A percentile compares a stretch with the other conserved stretches of the same genome.
Evolutionary conservation across 2,888 invertebrate species (phyloP).

Genomic region (Philaethria dido): DNA sequence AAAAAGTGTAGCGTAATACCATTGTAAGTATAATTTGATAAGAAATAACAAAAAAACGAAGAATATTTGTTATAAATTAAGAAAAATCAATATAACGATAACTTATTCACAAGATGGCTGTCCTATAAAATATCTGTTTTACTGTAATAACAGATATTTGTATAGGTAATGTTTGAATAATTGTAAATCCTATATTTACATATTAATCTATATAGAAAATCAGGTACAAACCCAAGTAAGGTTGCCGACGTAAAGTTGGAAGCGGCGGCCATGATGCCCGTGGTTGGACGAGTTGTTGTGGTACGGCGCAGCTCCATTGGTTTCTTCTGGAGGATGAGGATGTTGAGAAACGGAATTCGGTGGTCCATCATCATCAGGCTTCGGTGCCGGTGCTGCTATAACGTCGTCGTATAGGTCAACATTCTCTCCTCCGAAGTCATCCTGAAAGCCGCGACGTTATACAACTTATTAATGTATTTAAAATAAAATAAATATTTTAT

Average conservation of each 20-base stretch:
- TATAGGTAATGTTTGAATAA: slow-evolving; percentile 43
- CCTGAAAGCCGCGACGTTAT: slow-evolving; percentile 75
- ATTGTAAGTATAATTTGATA: neutral
- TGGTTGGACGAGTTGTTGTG: slow-evolving; percentile 89
- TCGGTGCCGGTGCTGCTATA: slow-evolving; percentile 89
- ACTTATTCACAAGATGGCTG: slow-evolving; percentile 47
- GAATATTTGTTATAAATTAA: neutral
- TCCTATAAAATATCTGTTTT: slow-evolving; percentile 41
- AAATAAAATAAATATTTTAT: slow-evolving; percentile 4
- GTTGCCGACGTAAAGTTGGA: slow-evolving; percentile 98
- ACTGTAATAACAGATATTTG: slow-evolving; percentile 55
- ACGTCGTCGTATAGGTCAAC: slow-evolving; percentile 98
- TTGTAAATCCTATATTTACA: slow-evolving; percentile 66
- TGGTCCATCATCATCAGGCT: slow-evolving; percentile 84
- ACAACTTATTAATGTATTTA: slow-evolving; percentile 7
- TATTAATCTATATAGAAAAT: slow-evolving; percentile 70
- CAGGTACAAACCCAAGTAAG: slow-evolving; percentile 95
- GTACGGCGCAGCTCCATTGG: slow-evolving; percentile 87
- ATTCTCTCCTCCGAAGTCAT: slow-evolving; percentile 93
- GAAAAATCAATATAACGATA: slow-evolving; percentile 23
- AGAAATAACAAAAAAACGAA: neutral
- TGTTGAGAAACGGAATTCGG: slow-evolving; percentile 83
- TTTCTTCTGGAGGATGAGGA: slow-evolving; percentile 85
- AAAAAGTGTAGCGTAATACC: too few species aligned
- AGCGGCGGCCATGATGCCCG: slow-evolving; percentile 91